Conservation (phyloP, 2,113 vertebrate species). For the Aegithalos caudatus region DNA sequence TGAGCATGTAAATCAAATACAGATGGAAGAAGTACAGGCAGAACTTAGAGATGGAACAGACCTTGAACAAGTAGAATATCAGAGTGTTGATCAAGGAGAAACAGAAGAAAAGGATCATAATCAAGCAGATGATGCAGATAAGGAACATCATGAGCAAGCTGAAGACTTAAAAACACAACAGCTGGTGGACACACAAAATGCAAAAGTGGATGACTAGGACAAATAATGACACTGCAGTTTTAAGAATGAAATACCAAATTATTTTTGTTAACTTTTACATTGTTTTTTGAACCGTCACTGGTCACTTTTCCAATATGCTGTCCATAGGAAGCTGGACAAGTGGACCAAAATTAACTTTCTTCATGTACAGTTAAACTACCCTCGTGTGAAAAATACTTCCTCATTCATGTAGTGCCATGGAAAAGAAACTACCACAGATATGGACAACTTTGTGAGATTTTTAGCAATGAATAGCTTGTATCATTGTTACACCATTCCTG, state of each 20-base stretch:
- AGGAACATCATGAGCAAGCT: constrained; percentile 34
- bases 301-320: constrained; percentile 17
- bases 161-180: constrained; percentile 60
- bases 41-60: constrained; percentile 72
- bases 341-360: constrained; percentile 74
- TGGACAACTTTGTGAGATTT: constrained; percentile 46
- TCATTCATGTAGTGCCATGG: constrained; percentile 1
- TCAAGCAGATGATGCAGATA: constrained; percentile 14
- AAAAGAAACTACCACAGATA: constrained; percentile 36
- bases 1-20: constrained; percentile 77
- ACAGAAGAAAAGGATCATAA: constrained; percentile 37
- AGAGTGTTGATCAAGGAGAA: constrained; percentile 54
- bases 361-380: constrained; percentile 55
- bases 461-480: constrained; percentile 58
- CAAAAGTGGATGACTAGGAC: constrained; percentile 38
- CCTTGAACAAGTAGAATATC: constrained; percentile 70
- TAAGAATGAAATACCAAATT: constrained; percentile 55
- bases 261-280: constrained; percentile 63
- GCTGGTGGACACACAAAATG: constrained; percentile 1
- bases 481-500: constrained; percentile 25
- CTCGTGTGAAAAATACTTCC: neutral
- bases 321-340: constrained; percentile 42
- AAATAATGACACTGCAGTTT: constrained; percentile 29
- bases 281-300: constrained; percentile 39
- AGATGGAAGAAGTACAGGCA: constrained; percentile 80